Evolutionary conservation across 2,888 invertebrate genomes (phyloP), one percentile per base, ranked within the genome.

Genomic region (Pocota personata): DNA sequence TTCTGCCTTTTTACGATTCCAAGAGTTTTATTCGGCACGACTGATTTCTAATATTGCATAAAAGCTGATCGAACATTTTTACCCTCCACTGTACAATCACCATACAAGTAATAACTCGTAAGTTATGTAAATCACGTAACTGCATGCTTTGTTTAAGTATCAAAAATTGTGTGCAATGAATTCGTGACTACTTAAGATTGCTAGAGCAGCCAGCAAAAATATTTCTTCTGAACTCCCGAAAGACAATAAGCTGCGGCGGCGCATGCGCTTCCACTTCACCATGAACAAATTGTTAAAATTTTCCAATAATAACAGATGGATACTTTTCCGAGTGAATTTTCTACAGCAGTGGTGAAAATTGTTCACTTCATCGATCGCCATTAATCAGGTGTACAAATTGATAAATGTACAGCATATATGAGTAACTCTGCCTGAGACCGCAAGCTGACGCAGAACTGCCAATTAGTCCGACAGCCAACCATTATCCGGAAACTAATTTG

Each of bases 311-410:
- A 69, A 75, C 72, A 37, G 32, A 57, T 57, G 21, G 19, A 67
- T 75, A 32, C 14, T 60, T 55, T 67, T 52, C 58, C 27, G 40
- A 58, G 37, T 58, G 58, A 43, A 46, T 60, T 64, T 71, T 57
- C 35, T 21, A 7, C 24, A 8, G 27, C 27, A n/a, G 21, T 24
- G 10, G 32, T n/a, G 46, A 58, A 78, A 83, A 73, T 73, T 58
- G 64, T 73, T 75, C 58, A 40, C 80, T 79, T 40, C 80, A 84
- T 80, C 75, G 86, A 86, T 86, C 76, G 67, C 72, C 86, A 86
- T 80, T 86, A 76, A 86, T 82, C 82, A 82, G 82, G 72, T 72
- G 86, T 55, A 82, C 86, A 86, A 86, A 86, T 86, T 86, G 86
- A 86, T 82, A 80, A 77, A 77, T 84, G 73, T 37, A 50, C 52